A percentile compares a stretch with the other conserved stretches of the same genome.
Conservation (phyloP, 2,797 vertebrate species). For the Enteromius treurensis region DNA sequence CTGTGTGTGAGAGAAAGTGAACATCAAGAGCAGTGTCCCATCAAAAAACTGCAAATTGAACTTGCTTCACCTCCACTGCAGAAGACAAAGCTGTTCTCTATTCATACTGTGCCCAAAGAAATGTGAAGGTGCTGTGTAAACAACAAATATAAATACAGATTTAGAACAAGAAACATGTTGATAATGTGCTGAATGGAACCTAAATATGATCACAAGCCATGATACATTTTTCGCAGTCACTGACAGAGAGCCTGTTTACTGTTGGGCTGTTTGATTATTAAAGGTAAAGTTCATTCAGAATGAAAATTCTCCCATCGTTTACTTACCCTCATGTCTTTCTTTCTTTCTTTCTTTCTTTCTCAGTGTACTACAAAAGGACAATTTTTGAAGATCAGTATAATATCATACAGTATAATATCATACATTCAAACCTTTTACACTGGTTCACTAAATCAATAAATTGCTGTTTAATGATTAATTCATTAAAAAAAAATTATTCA, state of each 20-base stretch:
- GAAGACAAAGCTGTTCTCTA: slow-evolving; percentile 23
- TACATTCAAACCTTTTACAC: background rate
- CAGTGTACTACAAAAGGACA: background rate
- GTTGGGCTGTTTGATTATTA: background rate
- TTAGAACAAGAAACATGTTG: slow-evolving; percentile 11
- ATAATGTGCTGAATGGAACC: background rate
- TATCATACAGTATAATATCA: too few species aligned
- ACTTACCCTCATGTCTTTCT: too few species aligned
- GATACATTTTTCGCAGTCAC: background rate
- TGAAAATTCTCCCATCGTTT: background rate
- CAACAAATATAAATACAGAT: slow-evolving; percentile 15
- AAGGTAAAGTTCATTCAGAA: background rate
- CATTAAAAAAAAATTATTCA: too few species aligned
- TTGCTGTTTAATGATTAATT: background rate
- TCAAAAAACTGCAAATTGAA: slow-evolving; percentile 25
- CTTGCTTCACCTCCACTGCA: slow-evolving; percentile 12
- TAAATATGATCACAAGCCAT: slow-evolving; percentile 14
- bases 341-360: too few species aligned
- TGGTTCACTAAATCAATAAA: background rate
- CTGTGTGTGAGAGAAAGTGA: slow-evolving; percentile 13
- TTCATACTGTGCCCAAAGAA: slow-evolving; percentile 14
- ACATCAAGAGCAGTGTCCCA: slow-evolving; percentile 28
- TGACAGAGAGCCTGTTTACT: slow-evolving; percentile 15
- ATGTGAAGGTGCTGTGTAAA: slow-evolving; percentile 13
- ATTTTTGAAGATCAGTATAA: background rate